A percentile compares a stretch with the other conserved stretches of the same genome.
Evolutionary conservation across 1,140 invertebrate species (phyloP).

Genomic region (Pseudomyrmex dendroicus): DNA sequence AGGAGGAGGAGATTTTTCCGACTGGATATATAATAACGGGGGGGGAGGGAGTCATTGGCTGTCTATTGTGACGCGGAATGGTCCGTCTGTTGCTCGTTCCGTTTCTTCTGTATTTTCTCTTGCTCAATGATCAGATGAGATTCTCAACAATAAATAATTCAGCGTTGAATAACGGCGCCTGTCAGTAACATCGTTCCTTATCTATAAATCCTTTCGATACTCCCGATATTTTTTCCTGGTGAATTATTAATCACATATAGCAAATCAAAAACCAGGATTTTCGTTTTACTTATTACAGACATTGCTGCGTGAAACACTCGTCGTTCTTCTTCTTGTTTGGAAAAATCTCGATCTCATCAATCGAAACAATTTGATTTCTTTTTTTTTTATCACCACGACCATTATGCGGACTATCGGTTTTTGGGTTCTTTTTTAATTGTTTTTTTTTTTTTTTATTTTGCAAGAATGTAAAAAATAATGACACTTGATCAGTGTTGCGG

Average conservation of each 20-base stretch:
- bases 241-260: not conserved
- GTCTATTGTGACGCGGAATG: not conserved
- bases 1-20: not conserved
- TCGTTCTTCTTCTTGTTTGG: not conserved
- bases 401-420: no score
- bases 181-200: not conserved
- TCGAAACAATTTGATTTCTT: no score
- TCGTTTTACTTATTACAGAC: not conserved
- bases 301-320: not conserved
- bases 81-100: not conserved
- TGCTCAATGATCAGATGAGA: not conserved
- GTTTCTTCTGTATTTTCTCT: not conserved
- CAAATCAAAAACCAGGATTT: not conserved
- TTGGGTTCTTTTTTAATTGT: no score
- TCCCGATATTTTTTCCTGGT: not conserved
- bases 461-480: constrained; percentile 13
- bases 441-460: not conserved
- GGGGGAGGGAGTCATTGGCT: not conserved
- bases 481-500: not conserved
- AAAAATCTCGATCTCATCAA: no score
- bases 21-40: constrained; percentile 4
- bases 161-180: not conserved
- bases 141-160: constrained; percentile 11
- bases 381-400: no score
- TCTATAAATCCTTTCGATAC: not conserved